Conservation (phyloP, 2,888 invertebrate genomes). For the Tenthredo amoena region DNA sequence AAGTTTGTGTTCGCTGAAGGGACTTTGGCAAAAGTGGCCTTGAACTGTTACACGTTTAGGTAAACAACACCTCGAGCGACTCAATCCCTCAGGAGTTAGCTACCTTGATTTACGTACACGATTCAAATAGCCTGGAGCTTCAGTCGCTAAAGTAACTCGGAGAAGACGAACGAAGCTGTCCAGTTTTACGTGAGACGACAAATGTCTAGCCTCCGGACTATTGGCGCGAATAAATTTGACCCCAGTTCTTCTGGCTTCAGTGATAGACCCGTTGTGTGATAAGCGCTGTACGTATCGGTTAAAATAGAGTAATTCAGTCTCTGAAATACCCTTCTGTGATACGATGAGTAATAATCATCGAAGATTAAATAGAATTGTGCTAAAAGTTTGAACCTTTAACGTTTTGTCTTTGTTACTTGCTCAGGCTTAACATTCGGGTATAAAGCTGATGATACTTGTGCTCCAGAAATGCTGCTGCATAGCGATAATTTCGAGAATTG, state of each 20-base stretch:
- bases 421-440: not conserved
- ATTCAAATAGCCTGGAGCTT: conserved; percentile 3
- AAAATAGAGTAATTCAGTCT: not conserved
- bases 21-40: conserved; percentile 5
- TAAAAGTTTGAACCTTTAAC: not conserved
- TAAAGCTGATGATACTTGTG: not conserved
- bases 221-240: conserved; percentile 7
- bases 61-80: conserved; percentile 28
- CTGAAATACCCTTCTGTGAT: not conserved
- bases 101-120: conserved; percentile 28
- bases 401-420: not conserved
- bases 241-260: not conserved
- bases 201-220: conserved; percentile 4
- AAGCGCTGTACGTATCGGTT: not conserved
- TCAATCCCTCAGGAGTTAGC: not conserved
- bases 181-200: conserved; percentile 34
- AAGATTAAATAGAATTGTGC: not conserved
- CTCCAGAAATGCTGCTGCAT: not conserved
- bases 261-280: not conserved
- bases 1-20: not conserved
- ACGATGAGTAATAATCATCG: not conserved
- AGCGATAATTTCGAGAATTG: conserved; percentile 8
- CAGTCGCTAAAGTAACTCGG: not conserved
- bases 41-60: conserved; percentile 19
- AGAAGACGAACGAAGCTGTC: conserved; percentile 44